Base-by-base conservation (phyloP, 2,797 vertebrate species). In the Antennarius maculatus region DNA sequence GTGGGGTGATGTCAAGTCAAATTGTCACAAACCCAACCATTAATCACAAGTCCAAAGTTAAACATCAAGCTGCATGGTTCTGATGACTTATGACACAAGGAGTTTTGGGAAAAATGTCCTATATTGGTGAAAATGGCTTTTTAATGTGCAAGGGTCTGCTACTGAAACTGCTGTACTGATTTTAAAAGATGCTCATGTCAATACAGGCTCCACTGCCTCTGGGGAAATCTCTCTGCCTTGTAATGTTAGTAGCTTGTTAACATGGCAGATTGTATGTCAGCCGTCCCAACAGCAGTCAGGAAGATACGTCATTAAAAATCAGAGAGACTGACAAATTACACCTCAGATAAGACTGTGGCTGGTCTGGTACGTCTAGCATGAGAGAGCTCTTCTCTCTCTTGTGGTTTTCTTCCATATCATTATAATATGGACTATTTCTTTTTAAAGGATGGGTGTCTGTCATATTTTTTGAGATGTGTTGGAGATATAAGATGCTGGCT, bases 141-240 rank as follows among this genome's bases (percentile, higher is more conserved):
- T 74, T 67, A 77, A 74, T 66, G 62, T 29, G 27, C 11, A 13
- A 57, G 9, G 52, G 45, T 78, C 49, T 68, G 47, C 62, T 57
- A 72, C 43, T 67, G 65, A 41, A 75, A 66, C 29, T 34, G 39
- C 53, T 69, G 65, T 69, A 71, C 84, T 80, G 76, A 66, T 74
- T 85, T 77, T 60, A 74, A 60, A 50, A 68, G 91, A 90, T 87
- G 90, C 88, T 92, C 81, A 81, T 94, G 92, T 92, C 92, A 88
- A 89, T 86, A 89, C 80, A 65, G 27, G 85, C 63, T 34, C 47
- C 9, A 5, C n/a, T 14, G 53, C 68, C 75, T 72, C 60, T 1
- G 63, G 66, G 62, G 63, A 74, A 66, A 66, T 80, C 57, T n/a
- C 72, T 43, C 54, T 68, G 46, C 76, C 81, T 79, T 81, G 78